Percentiles rank a stretch among this genome's conserved stretches.
phyloP scores from a whole-genome alignment of 2,888 invertebrate species.

The Agriopis leucophaearia region DNA sequence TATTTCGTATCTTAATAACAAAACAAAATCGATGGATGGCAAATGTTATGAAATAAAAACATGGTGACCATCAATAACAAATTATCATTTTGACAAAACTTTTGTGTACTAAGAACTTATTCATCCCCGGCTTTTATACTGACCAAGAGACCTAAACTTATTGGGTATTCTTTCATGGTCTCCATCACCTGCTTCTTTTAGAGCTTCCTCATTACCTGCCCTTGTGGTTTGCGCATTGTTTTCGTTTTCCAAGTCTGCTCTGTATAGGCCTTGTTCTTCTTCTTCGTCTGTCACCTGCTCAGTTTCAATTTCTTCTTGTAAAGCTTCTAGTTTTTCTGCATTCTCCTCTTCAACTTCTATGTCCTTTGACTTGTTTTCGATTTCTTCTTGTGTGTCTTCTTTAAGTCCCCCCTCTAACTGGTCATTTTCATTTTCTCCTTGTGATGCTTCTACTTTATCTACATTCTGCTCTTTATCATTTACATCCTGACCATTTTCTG shows the following conservation, averaged over 20 bases:
- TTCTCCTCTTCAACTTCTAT: background rate
- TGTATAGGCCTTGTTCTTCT: too few relatives aligned
- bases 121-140: background rate
- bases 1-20: background rate
- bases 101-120: background rate
- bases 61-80: background rate
- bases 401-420: too few relatives aligned
- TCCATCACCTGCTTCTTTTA: background rate
- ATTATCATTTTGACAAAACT: background rate
- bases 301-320: too few relatives aligned
- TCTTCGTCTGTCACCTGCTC: too few relatives aligned
- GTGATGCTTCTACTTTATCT: background rate
- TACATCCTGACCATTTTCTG: background rate
- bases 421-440: too few relatives aligned
- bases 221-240: background rate
- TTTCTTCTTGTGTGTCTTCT: too few relatives aligned
- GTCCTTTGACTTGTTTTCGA: too few relatives aligned
- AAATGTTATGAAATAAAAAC: background rate
- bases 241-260: too few relatives aligned
- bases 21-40: background rate
- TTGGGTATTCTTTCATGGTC: background rate
- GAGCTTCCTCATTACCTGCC: background rate
- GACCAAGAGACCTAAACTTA: background rate
- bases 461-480: background rate
- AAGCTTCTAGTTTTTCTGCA: background rate